Base-by-base conservation (phyloP, 1,140 invertebrate genomes). In the Drosophila sechellia region DNA sequence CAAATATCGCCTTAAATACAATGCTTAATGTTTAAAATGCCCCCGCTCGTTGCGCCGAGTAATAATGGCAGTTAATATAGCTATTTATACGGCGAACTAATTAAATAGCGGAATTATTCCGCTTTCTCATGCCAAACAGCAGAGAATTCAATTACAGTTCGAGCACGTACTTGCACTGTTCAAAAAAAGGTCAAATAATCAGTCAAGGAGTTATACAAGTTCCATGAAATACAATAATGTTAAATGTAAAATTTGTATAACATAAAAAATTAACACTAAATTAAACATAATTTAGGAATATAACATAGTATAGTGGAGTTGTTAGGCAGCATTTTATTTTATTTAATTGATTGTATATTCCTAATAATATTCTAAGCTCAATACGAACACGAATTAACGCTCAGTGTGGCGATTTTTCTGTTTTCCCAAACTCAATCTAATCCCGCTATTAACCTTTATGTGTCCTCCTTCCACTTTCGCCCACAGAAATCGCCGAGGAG, bases 401-500 rank as follows among this genome's bases (percentile, higher is more conserved):
- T 11, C 15, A 49, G 40, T 74, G 69, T 50, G 12, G 27, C 3
- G 20, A 4, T 20, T 27, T 20, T 13, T 27, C 37, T 31, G 31
- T 31, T 1, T 31, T 55, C 50, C 17, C 35, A 12, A 37, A 5
- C 35, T 8, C 56, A 64, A 50, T 61, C 50, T 73, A 83, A 83
- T 71, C 79, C 71, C 59, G 77, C 66, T 71, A 79, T 89, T 89
- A 87, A 79, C 66, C 58, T 71, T 84, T 73, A 77, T 74, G 57
- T 54, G 5, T 70, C 17, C 40, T 25, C n/a, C 20, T 43, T 3
- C 1, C 25, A 4, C n/a, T 55, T 37, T 50, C 42, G 15, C 43
- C 12, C 17, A 35, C 72, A 94, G 94, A 93, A 94, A 63, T 87
- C 83, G 27, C 93, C 93, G n/a, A 90, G 93, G 27, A 93, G 94